Percentiles rank a stretch among this genome's conserved stretches.
phyloP scores from a whole-genome alignment of 1,140 invertebrate species.

The Pentalonia nigronervosa region DNA sequence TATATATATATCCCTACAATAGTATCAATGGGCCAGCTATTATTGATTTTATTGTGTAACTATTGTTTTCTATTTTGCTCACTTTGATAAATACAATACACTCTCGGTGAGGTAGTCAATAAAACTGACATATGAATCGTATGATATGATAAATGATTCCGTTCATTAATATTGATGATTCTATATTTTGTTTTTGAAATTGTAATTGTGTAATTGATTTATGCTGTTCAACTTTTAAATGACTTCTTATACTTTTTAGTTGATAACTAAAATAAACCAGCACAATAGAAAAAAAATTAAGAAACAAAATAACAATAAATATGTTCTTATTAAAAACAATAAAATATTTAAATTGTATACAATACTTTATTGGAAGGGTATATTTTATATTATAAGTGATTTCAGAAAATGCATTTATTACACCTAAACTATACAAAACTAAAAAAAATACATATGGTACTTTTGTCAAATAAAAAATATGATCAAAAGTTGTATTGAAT shows the following conservation, averaged over 20 bases:
- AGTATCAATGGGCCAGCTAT: background rate
- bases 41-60: constrained; percentile 16
- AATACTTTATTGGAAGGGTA: background rate
- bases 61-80: constrained; percentile 7
- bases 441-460: background rate
- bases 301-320: background rate
- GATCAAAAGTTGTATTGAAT: constrained; percentile 41
- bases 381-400: background rate
- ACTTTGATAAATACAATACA: background rate
- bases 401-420: constrained; percentile 15
- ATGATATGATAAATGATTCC: background rate
- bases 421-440: background rate
- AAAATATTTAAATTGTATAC: background rate
- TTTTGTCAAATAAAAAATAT: constrained; percentile 23
- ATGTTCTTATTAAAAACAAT: background rate
- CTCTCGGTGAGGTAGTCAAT: background rate
- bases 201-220: background rate
- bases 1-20: background rate
- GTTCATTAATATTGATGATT: background rate
- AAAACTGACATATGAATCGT: background rate
- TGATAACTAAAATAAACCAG: background rate
- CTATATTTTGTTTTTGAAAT: constrained; percentile 2
- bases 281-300: background rate
- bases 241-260: background rate
- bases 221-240: background rate